Evolutionary conservation across 2,888 invertebrate genomes (phyloP).

Genomic region (Corbicula japonica): DNA sequence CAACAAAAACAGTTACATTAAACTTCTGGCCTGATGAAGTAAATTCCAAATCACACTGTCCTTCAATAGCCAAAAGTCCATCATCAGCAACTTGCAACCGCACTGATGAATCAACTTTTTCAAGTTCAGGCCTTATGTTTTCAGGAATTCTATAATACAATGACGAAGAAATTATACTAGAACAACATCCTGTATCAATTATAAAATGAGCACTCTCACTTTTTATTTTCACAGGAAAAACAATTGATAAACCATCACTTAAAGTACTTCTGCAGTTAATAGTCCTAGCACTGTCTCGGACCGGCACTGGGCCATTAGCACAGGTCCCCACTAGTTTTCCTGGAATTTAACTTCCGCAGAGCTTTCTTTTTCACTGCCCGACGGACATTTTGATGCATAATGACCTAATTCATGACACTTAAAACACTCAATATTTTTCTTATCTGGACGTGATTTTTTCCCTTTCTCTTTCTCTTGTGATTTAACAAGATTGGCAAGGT

Average conservation of each 20-base stretch:
- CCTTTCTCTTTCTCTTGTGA: constrained; percentile 16
- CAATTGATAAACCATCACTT: constrained; percentile 19
- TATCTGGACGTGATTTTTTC: too few species aligned
- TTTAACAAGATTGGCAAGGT: not conserved
- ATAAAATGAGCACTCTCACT: not conserved
- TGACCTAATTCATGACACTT: constrained; percentile 20
- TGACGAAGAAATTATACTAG: not conserved
- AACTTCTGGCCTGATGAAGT: not conserved
- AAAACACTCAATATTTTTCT: constrained; percentile 16
- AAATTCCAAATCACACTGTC: not conserved
- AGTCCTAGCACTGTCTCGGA: constrained; percentile 3
- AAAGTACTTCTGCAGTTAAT: not conserved
- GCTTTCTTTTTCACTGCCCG: not conserved
- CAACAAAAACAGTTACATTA: constrained; percentile 12
- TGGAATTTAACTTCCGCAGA: not conserved
- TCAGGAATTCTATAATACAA: constrained; percentile 11
- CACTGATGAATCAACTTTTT: not conserved
- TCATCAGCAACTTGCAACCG: constrained; percentile 14
- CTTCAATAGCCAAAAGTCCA: constrained; percentile 7
- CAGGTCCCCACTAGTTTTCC: constrained; percentile 52
- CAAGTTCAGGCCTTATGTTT: not conserved
- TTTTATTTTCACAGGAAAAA: constrained; percentile 1
- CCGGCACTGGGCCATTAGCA: constrained; percentile 47
- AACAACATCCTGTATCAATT: constrained; percentile 1
- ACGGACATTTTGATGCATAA: constrained; percentile 19